Evolutionary conservation across 2,888 invertebrate genomes (phyloP).

Genomic region (Aspidiotus destructor): DNA sequence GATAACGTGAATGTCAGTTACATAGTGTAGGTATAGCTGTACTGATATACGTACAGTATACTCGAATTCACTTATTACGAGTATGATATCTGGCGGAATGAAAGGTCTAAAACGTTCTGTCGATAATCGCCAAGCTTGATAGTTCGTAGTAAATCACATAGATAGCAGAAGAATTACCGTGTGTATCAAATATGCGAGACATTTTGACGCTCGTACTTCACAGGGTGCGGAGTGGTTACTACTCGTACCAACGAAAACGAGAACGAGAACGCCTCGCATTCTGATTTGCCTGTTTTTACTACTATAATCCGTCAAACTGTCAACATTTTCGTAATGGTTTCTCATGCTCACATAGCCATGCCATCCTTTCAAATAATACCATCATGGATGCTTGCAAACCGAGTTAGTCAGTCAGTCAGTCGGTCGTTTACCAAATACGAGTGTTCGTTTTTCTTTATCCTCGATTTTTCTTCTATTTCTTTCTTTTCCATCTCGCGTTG

Average conservation of each 20-base stretch:
- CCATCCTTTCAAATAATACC: constrained; percentile 21
- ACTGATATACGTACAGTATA: too few species aligned
- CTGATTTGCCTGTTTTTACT: constrained; percentile 30
- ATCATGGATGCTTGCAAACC: constrained; percentile 21
- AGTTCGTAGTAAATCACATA: constrained; percentile 29
- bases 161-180: constrained; percentile 26
- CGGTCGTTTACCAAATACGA: not conserved
- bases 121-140: constrained; percentile 15
- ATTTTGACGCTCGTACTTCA: not conserved
- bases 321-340: constrained; percentile 31
- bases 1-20: too few species aligned
- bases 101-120: not conserved
- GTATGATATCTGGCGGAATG: too few species aligned
- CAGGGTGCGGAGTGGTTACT: constrained; percentile 20
- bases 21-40: too few species aligned
- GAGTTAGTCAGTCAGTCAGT: too few species aligned
- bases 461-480: not conserved
- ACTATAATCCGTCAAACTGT: constrained; percentile 32
- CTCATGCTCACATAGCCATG: constrained; percentile 10
- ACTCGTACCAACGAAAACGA: too few species aligned
- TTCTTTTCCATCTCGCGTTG: not conserved
- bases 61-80: too few species aligned
- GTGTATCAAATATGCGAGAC: constrained; percentile 19
- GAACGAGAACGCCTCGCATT: constrained; percentile 23
- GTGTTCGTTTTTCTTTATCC: not conserved